phyloP scores from a whole-genome alignment of 2,888 invertebrate species.

The Scotopteryx bipunctaria region DNA sequence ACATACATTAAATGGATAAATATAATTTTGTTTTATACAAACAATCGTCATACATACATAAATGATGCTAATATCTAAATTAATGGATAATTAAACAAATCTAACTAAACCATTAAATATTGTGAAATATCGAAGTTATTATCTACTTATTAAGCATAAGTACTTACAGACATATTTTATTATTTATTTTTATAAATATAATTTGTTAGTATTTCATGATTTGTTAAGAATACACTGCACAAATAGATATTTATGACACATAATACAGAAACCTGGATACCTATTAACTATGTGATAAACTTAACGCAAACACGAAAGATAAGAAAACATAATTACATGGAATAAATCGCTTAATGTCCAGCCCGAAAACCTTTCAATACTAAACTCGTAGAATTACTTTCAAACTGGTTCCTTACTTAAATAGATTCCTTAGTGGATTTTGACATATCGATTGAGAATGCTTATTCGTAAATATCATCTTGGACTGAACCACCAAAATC shows the following conservation, averaged over 20 bases:
- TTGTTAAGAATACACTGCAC: neutral
- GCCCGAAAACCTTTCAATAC: slow-evolving; percentile 2
- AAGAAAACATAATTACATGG: slow-evolving; percentile 6
- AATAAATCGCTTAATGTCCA: slow-evolving; percentile 13
- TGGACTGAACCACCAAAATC: neutral
- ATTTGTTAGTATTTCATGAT: neutral
- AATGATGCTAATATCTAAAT: neutral
- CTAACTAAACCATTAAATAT: slow-evolving; percentile 2
- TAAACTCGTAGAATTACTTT: slow-evolving; percentile 12
- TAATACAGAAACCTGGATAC: neutral
- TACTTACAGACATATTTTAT: neutral
- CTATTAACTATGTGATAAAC: slow-evolving; percentile 13
- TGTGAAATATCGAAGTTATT: neutral
- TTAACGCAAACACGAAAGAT: slow-evolving; percentile 21
- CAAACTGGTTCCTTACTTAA: no score
- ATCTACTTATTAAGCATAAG: neutral
- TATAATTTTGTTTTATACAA: slow-evolving; percentile 3
- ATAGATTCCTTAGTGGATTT: no score
- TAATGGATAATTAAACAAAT: neutral
- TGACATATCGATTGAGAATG: neutral
- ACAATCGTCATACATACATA: neutral
- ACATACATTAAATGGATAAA: slow-evolving; percentile 1
- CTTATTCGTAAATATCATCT: slow-evolving; percentile 9
- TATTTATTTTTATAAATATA: no score
- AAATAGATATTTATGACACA: neutral